Evolutionary conservation across 2,797 vertebrate species (phyloP), one percentile per base, ranked within the genome.

Genomic region (Enteromius afrohamiltoni): DNA sequence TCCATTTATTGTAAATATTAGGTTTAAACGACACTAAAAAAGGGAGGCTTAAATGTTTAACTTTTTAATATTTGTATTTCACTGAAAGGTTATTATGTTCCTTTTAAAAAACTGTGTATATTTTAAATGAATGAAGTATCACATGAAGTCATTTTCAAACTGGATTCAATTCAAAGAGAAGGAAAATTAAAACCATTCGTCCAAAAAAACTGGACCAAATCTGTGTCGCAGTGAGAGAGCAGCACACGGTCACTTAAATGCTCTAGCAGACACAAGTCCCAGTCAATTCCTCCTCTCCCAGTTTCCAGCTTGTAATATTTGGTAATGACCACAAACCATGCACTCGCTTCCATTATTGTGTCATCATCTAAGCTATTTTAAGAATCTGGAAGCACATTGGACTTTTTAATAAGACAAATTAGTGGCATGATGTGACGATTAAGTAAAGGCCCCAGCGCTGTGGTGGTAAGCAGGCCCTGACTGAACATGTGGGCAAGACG

Each of bases 391-490:
- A 70, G 74, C 85, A 83, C 88, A 85, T 77, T 85, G 75, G 21
- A 76, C 90, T 91, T 93, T 91, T 90, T 92, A 89, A 93, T 92
- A 89, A 91, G 88, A 90, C 82, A 89, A 88, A 91, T 90, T 83
- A 89, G 87, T 91, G 84, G 86, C 86, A 88, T 85, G 84, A 83
- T 79, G 84, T 83, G 79, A 86, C 55, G 78, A 85, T 87, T 77
- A 83, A 84, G 85, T 87, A 87, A 85, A 89, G 85, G 87, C 67
- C 86, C 47, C 47, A 77, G 80, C 82, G 82, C 79, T 80, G 51
- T 34, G 53, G 82, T 34, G 84, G 78, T 83, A 85, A 86, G 64
- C 37, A 79, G 86, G 58, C 49, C 77, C 80, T 88, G 87, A 87
- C 89, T 84, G 73, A 84, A 89, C 83, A 88, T 88, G 68, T 86